phyloP scores from a whole-genome alignment of 2,113 vertebrate genomes.

The Aphyosemion australe region DNA sequence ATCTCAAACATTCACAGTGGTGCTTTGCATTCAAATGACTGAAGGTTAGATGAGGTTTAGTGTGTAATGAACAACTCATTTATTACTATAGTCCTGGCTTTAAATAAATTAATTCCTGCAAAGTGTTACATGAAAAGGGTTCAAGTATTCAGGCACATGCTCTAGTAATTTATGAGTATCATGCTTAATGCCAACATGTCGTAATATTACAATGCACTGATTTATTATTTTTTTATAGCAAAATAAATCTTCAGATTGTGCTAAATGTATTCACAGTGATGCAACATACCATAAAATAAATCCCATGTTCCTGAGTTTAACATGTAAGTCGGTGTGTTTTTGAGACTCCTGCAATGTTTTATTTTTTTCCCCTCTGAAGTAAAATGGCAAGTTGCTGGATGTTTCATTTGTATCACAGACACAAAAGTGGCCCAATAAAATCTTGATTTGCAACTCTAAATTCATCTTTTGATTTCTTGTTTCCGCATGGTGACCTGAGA shows the following conservation, averaged over 20 bases:
- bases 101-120: conserved; percentile 18
- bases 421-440: conserved; percentile 8
- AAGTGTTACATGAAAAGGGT: conserved; percentile 26
- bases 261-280: not conserved
- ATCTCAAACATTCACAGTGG: conserved; percentile 17
- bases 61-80: conserved; percentile 34
- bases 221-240: not conserved
- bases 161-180: conserved; percentile 3
- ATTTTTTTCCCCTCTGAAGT: conserved; percentile 3
- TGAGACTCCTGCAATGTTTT: not conserved
- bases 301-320: not conserved
- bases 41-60: conserved; percentile 45
- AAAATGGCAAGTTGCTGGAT: conserved; percentile 11
- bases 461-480: not conserved
- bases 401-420: not conserved
- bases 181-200: not conserved
- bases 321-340: not conserved
- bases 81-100: conserved; percentile 22
- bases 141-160: conserved; percentile 5
- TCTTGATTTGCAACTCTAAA: conserved; percentile 3
- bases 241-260: conserved; percentile 1
- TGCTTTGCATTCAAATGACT: conserved; percentile 19
- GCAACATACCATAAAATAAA: not conserved
- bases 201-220: not conserved
- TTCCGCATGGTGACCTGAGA: conserved; percentile 11